phyloP scores from a whole-genome alignment of 2,113 vertebrate species.

The Nerophis ophidion region DNA sequence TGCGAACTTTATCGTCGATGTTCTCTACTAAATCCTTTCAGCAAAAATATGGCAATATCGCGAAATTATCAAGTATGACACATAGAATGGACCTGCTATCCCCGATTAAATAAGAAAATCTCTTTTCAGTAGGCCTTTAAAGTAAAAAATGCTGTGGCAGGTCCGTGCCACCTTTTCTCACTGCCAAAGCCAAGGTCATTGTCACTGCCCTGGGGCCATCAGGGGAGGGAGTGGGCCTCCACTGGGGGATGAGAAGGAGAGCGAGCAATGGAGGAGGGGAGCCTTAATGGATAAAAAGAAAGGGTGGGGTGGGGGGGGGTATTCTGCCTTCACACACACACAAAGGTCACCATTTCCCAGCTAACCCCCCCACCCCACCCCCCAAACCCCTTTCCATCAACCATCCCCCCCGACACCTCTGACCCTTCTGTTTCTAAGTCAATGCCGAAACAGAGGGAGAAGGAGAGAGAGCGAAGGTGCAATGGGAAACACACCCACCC shows the following conservation, averaged over 20 bases:
- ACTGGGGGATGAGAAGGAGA: slow-evolving; percentile 47
- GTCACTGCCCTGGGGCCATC: slow-evolving; percentile 73
- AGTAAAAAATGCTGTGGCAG: slow-evolving; percentile 33
- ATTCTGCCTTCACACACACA: slow-evolving; percentile 80
- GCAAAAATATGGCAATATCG: too few species aligned
- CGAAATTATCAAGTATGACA: too few species aligned
- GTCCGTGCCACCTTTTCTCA: slow-evolving; percentile 51
- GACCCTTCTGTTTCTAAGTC: slow-evolving; percentile 76
- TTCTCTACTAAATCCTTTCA: too few species aligned
- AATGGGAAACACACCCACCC: slow-evolving; percentile 51
- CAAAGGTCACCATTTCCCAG: slow-evolving; percentile 82
- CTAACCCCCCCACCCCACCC: slow-evolving; percentile 33
- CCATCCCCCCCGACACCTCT: slow-evolving; percentile 68
- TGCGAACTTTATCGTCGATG: too few species aligned
- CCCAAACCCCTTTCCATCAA: slow-evolving; percentile 35
- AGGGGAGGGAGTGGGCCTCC: slow-evolving; percentile 64
- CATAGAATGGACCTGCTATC: too few species aligned
- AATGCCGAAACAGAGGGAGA: slow-evolving; percentile 52
- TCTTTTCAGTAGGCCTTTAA: too few species aligned
- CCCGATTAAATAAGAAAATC: too few species aligned
- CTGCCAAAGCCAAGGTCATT: slow-evolving; percentile 74
- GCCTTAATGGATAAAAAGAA: slow-evolving; percentile 51
- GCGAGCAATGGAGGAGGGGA: slow-evolving; percentile 43
- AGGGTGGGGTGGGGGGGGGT: slow-evolving; percentile 48
- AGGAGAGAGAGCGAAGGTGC: slow-evolving; percentile 21